Conservation (phyloP, 2,888 invertebrate species). For the Mechanitis messenoides region DNA sequence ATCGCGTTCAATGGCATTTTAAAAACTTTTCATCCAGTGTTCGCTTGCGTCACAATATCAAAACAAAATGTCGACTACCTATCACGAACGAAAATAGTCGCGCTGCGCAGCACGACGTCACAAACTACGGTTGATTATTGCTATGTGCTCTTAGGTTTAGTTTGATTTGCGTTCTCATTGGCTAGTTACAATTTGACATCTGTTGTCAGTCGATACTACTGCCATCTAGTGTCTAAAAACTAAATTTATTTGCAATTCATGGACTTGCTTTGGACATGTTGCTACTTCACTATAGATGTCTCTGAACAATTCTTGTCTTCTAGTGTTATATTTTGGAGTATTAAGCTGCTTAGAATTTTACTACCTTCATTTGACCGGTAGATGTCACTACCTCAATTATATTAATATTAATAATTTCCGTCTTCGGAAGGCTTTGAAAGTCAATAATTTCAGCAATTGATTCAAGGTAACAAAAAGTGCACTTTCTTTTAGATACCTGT, state of each 20-base stretch:
- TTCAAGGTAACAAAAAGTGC: too few relatives aligned
- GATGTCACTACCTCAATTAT: too few relatives aligned
- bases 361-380: too few relatives aligned
- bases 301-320: background rate
- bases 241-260: background rate
- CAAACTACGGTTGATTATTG: constrained; percentile 33
- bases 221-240: constrained; percentile 19
- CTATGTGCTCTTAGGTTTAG: constrained; percentile 23
- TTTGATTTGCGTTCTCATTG: constrained; percentile 41
- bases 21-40: constrained; percentile 34
- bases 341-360: too few relatives aligned
- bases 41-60: constrained; percentile 41
- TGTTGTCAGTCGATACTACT: background rate
- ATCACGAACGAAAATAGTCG: constrained; percentile 65
- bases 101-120: constrained; percentile 68
- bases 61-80: constrained; percentile 71
- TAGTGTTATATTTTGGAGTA: background rate
- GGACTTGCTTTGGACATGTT: background rate
- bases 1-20: constrained; percentile 65
- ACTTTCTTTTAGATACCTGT: too few relatives aligned
- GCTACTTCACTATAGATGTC: constrained; percentile 16
- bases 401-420: too few relatives aligned
- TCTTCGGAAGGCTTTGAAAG: too few relatives aligned
- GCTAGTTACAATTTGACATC: constrained; percentile 29
- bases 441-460: too few relatives aligned